These are phyloP conservation scores for Slavum lentiscoides DNA, from an alignment of 2,888 invertebrate species.

Conservation along the genomic window DNA sequence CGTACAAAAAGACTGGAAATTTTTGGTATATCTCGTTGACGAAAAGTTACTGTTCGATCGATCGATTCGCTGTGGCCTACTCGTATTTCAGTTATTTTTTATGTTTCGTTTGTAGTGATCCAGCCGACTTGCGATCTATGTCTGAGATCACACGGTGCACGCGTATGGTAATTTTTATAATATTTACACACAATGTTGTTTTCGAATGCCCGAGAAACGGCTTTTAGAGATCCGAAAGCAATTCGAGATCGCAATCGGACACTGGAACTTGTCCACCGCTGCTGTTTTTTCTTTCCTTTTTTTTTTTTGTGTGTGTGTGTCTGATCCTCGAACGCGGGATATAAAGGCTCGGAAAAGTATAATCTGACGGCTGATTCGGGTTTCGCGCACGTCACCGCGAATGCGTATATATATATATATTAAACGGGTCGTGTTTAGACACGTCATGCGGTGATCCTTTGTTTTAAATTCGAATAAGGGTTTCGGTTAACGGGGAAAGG, in stretches of 20 bases:
- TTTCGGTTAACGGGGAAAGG: constrained; percentile 26
- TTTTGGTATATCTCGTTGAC: too few relatives aligned
- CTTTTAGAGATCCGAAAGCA: constrained; percentile 18
- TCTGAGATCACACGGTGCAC: too few relatives aligned
- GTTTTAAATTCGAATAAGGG: constrained; percentile 44
- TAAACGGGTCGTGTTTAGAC: constrained; percentile 44
- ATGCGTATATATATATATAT: constrained; percentile 36
- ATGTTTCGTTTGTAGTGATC: too few relatives aligned
- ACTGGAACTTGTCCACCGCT: constrained; percentile 12
- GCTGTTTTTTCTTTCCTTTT: background rate
- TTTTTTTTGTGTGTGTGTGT: too few relatives aligned
- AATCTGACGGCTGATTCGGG: constrained; percentile 42
- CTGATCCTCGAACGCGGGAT: constrained; percentile 35
- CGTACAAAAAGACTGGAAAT: too few relatives aligned
- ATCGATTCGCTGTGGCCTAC: too few relatives aligned
- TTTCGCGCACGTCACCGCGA: constrained; percentile 45
- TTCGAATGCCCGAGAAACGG: background rate
- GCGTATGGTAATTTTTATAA: too few relatives aligned
- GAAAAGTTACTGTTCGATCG: too few relatives aligned
- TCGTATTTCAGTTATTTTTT: too few relatives aligned
- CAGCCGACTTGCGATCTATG: too few relatives aligned
- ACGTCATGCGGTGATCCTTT: constrained; percentile 38
- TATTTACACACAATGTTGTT: too few relatives aligned
- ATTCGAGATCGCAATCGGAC: constrained; percentile 32
- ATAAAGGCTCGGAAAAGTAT: constrained; percentile 31